Evolutionary conservation across 1,140 invertebrate species (phyloP), one percentile per base, ranked within the genome.

Genomic region (Riptortus pedestris): DNA sequence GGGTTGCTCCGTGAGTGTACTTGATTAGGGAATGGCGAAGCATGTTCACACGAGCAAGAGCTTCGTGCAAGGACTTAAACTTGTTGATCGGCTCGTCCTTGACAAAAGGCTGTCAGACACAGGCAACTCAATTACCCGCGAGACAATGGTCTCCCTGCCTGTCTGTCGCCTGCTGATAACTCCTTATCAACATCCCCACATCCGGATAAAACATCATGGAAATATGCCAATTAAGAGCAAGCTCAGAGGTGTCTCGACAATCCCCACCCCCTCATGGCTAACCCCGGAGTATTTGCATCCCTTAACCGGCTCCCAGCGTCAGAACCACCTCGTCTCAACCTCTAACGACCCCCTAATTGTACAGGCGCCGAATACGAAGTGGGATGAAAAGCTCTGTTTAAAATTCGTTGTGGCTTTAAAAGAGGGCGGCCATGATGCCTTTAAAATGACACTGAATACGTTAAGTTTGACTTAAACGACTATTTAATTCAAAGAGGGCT

Each of bases 401-500:
- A 55, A 55, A 55, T 55, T 55, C 51, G 51, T 26, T 20, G 51
- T 26, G 51, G 51, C 51, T 55, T 55, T 55, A 55, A 55, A 55
- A 55, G 51, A 55, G 51, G 51, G 51, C 20, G 24, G n/a, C 51
- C 51, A 55, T 55, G 51, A 55, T 55, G 51, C 51, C 24, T 55
- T 55, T 55, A 55, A 55, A 55, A 55, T 55, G 51, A 55, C 51
- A 55, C 51, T 55, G 51, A 55, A 55, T 55, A 55, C 51, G 51
- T 55, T 55, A 55, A 12, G 51, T 55, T 55, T 55, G 51, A 55
- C 51, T 55, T 55, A 55, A 55, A 55, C 51, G 51, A 26, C 20
- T 18, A 18, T 55, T 55, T 55, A 55, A 55, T 55, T 55, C 51
- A 12, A 24, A 3, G 2, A 24, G 24, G 51, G 51, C 24, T 55